Evolutionary conservation across 37 sponge, comb jelly and placozoan species (phyloP).

Genomic region (Haliclona indistincta): DNA sequence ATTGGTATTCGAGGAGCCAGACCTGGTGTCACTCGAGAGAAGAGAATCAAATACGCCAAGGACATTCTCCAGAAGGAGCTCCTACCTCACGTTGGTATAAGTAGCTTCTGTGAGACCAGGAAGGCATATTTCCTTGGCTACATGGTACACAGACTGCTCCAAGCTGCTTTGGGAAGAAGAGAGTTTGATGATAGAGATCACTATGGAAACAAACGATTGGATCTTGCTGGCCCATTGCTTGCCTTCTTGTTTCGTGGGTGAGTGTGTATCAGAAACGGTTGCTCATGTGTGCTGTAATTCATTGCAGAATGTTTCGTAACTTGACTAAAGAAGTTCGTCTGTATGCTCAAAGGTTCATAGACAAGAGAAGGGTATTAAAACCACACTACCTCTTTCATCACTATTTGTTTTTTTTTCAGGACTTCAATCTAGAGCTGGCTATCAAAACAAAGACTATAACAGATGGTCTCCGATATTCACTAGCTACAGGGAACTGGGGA

Average conservation of each 20-base stretch:
- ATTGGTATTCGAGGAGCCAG: conserved; percentile 96
- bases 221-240: conserved; percentile 97
- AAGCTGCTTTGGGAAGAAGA: conserved; percentile 91
- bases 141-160: conserved; percentile 97
- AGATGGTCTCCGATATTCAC: conserved; percentile 97
- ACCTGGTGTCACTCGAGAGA: conserved; percentile 95
- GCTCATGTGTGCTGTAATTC: not conserved
- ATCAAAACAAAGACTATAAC: conserved; percentile 94
- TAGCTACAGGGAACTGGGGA: conserved; percentile 99
- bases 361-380: conserved; percentile 84
- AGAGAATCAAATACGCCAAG: conserved; percentile 97
- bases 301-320: conserved; percentile 88
- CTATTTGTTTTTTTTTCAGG: conserved; percentile 44
- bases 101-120: conserved; percentile 99
- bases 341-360: conserved; percentile 96
- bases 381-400: not conserved
- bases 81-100: conserved; percentile 99
- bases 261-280: not conserved
- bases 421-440: conserved; percentile 96
- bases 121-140: conserved; percentile 99
- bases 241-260: conserved; percentile 96
- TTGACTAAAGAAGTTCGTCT: conserved; percentile 96
- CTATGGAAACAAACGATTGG: conserved; percentile 99
- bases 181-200: conserved; percentile 99
- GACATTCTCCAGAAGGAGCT: conserved; percentile 99